Evolutionary conservation across 2,113 vertebrate genomes (phyloP).

Genomic region (Indicator indicator): DNA sequence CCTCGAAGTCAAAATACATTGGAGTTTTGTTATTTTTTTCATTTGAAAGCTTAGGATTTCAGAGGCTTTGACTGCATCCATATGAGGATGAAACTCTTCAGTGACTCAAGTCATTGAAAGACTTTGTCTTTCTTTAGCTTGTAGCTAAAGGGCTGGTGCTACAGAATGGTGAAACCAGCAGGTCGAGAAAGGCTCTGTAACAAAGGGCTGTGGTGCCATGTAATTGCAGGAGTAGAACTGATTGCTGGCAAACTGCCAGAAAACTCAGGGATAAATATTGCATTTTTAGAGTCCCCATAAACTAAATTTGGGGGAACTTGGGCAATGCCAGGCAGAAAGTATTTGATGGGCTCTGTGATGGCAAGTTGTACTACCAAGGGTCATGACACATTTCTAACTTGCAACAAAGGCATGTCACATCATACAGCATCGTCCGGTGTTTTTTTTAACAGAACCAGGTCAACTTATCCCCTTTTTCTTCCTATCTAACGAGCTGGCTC

Average conservation of each 20-base stretch:
- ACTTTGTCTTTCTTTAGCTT: accelerated
- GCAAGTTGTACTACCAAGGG: neutral
- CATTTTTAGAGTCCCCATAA: neutral
- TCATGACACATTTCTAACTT: neutral
- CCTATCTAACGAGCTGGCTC: neutral
- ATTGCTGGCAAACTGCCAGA: neutral
- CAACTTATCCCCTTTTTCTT: neutral
- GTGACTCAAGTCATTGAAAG: constrained; percentile 8
- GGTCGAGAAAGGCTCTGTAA: neutral
- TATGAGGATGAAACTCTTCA: constrained; percentile 35
- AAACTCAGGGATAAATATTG: neutral
- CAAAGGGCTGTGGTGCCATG: neutral
- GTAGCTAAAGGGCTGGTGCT: neutral
- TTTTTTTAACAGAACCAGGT: constrained; percentile 20
- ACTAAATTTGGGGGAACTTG: neutral
- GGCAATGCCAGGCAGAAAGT: neutral
- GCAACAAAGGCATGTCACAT: neutral
- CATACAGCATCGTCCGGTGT: accelerated
- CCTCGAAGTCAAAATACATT: neutral
- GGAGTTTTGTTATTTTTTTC: neutral
- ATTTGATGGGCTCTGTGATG: neutral
- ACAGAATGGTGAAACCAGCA: neutral
- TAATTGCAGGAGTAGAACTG: neutral
- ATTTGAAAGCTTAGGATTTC: neutral
- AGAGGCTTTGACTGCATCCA: neutral